Conservation (phyloP, 2,888 invertebrate genomes). For the Chrysodeixis includens region DNA sequence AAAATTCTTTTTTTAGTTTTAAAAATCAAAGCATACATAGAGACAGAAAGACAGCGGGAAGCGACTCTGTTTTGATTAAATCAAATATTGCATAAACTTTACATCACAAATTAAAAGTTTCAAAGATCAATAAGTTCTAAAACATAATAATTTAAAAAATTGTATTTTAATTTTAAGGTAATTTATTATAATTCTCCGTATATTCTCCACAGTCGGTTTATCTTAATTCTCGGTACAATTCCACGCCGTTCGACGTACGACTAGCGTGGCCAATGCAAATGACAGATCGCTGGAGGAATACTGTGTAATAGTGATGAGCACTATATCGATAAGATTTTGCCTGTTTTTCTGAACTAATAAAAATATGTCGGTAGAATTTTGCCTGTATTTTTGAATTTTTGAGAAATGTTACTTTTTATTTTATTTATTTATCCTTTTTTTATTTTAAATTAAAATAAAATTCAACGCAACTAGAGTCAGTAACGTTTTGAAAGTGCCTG, state of each 20-base stretch:
- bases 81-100: no score
- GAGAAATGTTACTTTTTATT: no score
- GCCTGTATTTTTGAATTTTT: neutral
- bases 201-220: constrained; percentile 18
- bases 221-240: constrained; percentile 31
- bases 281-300: constrained; percentile 50
- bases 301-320: constrained; percentile 12
- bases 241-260: constrained; percentile 37
- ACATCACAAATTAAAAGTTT: no score
- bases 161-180: neutral
- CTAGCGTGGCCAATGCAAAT: constrained; percentile 65
- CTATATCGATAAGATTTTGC: constrained; percentile 12
- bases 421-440: no score
- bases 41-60: no score
- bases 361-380: constrained; percentile 7
- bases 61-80: no score
- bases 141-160: neutral
- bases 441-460: no score
- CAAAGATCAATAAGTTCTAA: no score
- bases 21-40: no score
- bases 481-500: no score
- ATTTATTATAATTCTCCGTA: constrained; percentile 8
- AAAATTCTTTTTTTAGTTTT: no score
- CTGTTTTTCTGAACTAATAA: neutral
- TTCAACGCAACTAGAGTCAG: no score